Evolutionary conservation across 2,797 vertebrate species (phyloP).

Genomic region (Syndactyla subalaris): DNA sequence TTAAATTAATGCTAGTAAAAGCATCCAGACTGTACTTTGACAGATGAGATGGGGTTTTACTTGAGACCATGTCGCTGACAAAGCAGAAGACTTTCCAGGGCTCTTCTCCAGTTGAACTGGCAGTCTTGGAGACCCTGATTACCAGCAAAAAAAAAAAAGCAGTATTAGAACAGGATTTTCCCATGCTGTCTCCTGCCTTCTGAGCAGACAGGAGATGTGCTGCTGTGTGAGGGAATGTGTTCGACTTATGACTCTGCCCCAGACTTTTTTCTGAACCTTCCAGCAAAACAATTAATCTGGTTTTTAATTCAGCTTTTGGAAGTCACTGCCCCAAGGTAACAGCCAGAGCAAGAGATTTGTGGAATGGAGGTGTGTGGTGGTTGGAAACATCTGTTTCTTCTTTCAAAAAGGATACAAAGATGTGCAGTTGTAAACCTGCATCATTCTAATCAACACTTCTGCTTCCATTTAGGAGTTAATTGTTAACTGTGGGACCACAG

Average conservation of each 20-base stretch:
- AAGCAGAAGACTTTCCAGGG: constrained; percentile 16
- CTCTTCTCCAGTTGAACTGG: not conserved
- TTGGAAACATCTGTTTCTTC: constrained; percentile 35
- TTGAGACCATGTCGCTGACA: not conserved
- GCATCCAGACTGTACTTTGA: not conserved
- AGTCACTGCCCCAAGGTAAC: not conserved
- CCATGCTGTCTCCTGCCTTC: constrained; percentile 2
- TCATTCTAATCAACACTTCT: not conserved
- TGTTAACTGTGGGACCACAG: not conserved
- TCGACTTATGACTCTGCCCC: not conserved
- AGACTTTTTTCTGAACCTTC: not conserved
- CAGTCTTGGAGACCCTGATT: not conserved
- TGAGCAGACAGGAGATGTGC: not conserved
- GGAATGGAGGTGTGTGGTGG: not conserved
- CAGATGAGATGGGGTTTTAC: not conserved
- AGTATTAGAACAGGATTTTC: not conserved
- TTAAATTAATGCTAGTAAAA: not conserved
- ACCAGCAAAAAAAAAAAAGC: not conserved
- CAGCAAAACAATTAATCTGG: not conserved
- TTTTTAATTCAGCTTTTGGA: constrained; percentile 4
- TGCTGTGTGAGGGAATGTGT: not conserved
- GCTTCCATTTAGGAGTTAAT: constrained; percentile 19
- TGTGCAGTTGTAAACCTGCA: not conserved
- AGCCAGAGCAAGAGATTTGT: not conserved
- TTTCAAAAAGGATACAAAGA: constrained; percentile 2